Evolutionary conservation across 2,797 vertebrate species (phyloP), one percentile per base, ranked within the genome.

Genomic region (Dallia pectoralis): DNA sequence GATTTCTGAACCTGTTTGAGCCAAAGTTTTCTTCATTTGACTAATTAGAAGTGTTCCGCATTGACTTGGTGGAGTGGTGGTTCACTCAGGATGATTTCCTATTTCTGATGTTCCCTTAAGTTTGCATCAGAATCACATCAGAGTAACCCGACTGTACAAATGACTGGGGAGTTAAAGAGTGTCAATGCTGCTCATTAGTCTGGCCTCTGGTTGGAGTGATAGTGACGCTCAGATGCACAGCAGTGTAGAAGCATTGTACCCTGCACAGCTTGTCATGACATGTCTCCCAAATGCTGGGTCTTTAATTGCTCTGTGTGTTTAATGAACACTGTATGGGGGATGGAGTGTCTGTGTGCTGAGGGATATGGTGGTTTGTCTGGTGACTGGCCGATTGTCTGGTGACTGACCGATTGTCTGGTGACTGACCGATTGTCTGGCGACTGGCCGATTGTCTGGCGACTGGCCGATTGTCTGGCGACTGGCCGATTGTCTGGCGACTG

Each of bases 141-240:
- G 22, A 68, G 67, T 9, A 27, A 12, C 48, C 27, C 47, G 9
- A 32, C 67, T 67, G 65, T 67, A 67, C 65, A 27, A 67, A 67
- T 36, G 19, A 14, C 12, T 40, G 27, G 47, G n/a, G 16, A 30
- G 2, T 48, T 22, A 47, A 68, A 49, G 47, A 12, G 8, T 29
- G 44, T 51, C 44, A 51, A 48, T 15, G 25, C 16, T 49, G 47
- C 29, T 72, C 30, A 36, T 66, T 72, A 72, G 62, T 5, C 12
- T 22, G 64, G 15, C 36, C 30, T 30, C 61, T 71, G 22, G 40
- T 44, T 66, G 22, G 30, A 32, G 30, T 14, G 48, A 19, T 8
- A 8, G 61, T 5, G 25, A 64, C 4, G 29, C 29, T 0, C 2
- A 33, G 12, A 19, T 25, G 29, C 14, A n/a, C 18, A 19, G 63